phyloP scores from a whole-genome alignment of 2,888 invertebrate species.

The Clivina fossor region DNA sequence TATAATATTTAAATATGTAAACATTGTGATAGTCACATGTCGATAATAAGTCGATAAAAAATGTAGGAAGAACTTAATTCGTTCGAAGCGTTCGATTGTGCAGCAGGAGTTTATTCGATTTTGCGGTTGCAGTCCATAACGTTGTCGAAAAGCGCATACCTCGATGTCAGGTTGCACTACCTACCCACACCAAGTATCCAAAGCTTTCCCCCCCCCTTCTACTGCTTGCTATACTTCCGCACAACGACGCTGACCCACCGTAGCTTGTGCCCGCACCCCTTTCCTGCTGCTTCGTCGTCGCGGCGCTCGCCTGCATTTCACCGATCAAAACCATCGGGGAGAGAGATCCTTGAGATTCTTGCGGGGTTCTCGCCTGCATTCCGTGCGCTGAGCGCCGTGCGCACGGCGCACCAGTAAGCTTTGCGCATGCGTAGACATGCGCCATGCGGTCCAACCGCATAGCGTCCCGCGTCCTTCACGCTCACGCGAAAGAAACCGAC shows the following conservation, averaged over 20 bases:
- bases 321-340: constrained; percentile 12
- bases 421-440: neutral
- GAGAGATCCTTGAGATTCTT: constrained; percentile 23
- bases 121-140: neutral
- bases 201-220: neutral
- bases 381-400: neutral
- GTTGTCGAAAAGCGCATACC: constrained; percentile 3
- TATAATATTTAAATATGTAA: no score
- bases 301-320: constrained; percentile 13
- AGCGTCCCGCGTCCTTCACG: no score
- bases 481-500: no score
- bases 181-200: no score
- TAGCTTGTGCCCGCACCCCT: neutral
- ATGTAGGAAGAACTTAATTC: no score
- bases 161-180: neutral
- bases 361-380: constrained; percentile 6
- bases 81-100: no score
- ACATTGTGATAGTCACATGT: no score
- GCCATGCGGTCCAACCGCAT: no score
- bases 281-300: neutral
- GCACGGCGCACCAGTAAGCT: neutral
- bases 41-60: no score
- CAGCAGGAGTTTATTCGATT: no score
- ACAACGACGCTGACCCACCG: neutral
- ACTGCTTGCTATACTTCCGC: neutral